Conservation (phyloP, 2,888 invertebrate genomes). For the Zygogramma bicolorata region DNA sequence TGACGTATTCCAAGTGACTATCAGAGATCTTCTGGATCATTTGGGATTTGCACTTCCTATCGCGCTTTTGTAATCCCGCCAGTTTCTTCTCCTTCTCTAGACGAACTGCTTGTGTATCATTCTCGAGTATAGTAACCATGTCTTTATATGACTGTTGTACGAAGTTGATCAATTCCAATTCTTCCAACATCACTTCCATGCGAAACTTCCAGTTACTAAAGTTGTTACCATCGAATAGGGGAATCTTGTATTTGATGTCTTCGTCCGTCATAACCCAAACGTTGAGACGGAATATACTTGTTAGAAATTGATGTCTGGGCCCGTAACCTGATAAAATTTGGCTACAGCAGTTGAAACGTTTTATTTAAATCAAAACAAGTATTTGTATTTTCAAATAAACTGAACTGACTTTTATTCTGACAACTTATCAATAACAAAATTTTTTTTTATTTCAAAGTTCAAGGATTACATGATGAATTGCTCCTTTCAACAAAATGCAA, state of each 20-base stretch:
- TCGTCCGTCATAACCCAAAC: not conserved
- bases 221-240: not conserved
- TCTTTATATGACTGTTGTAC: not conserved
- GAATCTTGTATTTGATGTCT: not conserved
- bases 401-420: no score
- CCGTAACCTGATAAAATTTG: no score
- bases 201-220: constrained; percentile 2
- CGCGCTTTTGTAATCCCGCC: not conserved
- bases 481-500: no score
- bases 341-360: no score
- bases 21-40: constrained; percentile 51
- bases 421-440: no score
- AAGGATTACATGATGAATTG: no score
- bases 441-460: no score
- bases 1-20: constrained; percentile 52
- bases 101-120: not conserved
- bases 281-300: no score
- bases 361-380: no score
- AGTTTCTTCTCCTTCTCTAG: not conserved
- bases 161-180: not conserved
- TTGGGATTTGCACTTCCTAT: constrained; percentile 30
- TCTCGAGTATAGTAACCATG: not conserved
- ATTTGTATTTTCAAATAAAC: no score
- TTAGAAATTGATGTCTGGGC: no score
- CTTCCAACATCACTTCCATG: not conserved